A percentile compares a stretch with the other conserved stretches of the same genome.
Evolutionary conservation across 2,797 vertebrate species (phyloP).

Genomic region (Artibeus jamaicensis): DNA sequence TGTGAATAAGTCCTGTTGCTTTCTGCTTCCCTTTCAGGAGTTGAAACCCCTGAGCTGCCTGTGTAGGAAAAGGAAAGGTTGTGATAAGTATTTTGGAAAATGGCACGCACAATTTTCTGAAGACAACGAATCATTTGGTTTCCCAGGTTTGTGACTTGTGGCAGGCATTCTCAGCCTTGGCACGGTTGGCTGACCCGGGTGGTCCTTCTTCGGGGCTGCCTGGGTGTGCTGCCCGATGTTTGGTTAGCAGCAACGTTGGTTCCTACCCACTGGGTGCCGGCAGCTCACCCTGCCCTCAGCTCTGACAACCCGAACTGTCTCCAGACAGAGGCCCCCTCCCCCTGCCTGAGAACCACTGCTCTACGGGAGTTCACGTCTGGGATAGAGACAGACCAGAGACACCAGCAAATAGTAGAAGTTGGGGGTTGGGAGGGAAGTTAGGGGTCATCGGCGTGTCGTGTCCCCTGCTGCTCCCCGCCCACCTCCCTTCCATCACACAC

Average conservation of each 20-base stretch:
- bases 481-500: not conserved
- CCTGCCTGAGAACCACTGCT: not conserved
- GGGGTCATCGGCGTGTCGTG: not conserved
- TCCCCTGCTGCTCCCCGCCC: no score
- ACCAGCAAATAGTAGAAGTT: not conserved
- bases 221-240: not conserved
- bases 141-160: not conserved
- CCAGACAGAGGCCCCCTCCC: not conserved
- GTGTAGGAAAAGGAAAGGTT: not conserved
- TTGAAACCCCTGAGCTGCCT: not conserved
- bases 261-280: not conserved
- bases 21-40: not conserved
- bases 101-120: not conserved
- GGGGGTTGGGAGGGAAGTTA: not conserved
- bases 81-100: not conserved
- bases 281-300: not conserved
- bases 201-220: not conserved
- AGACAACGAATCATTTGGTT: not conserved
- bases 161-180: not conserved
- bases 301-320: not conserved
- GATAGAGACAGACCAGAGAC: not conserved
- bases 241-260: not conserved
- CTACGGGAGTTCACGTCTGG: not conserved
- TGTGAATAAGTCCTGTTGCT: not conserved
- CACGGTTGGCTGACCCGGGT: accelerated